A percentile compares a stretch with the other conserved stretches of the same genome.
phyloP scores from a whole-genome alignment of 2,888 invertebrate species.

The Macropis europaea region DNA sequence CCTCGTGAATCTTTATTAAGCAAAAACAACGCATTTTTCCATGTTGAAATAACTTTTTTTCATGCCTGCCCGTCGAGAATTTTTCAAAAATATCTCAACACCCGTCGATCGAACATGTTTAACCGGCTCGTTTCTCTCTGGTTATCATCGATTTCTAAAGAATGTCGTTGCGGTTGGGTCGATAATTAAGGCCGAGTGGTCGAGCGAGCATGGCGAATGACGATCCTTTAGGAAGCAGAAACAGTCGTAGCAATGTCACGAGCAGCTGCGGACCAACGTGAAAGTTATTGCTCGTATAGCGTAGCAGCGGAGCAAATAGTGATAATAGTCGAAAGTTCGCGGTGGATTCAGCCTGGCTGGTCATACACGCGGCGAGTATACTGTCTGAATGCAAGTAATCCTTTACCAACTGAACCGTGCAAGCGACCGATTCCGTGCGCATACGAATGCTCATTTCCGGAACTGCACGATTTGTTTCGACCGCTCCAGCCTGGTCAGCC shows the following conservation, averaged over 20 bases:
- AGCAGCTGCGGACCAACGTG: conserved; percentile 43
- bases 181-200: conserved; percentile 32
- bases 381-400: conserved; percentile 28
- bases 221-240: conserved; percentile 29
- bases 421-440: conserved; percentile 26
- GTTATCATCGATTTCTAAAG: neutral
- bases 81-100: too few species aligned
- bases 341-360: conserved; percentile 31
- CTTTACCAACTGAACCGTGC: conserved; percentile 52
- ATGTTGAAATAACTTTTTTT: too few species aligned
- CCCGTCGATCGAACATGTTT: too few species aligned
- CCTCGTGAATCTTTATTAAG: too few species aligned
- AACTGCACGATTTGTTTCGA: conserved; percentile 38
- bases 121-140: too few species aligned
- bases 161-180: neutral
- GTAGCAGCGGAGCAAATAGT: conserved; percentile 43
- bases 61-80: too few species aligned
- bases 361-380: conserved; percentile 28
- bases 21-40: too few species aligned
- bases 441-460: conserved; percentile 42
- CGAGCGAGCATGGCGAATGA: conserved; percentile 9
- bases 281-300: conserved; percentile 49
- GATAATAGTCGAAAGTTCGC: conserved; percentile 56
- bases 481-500: conserved; percentile 9
- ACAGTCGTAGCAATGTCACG: conserved; percentile 34